Base-by-base conservation (phyloP, 2,888 invertebrate species). In the Caenorhabditis drosophilae region DNA sequence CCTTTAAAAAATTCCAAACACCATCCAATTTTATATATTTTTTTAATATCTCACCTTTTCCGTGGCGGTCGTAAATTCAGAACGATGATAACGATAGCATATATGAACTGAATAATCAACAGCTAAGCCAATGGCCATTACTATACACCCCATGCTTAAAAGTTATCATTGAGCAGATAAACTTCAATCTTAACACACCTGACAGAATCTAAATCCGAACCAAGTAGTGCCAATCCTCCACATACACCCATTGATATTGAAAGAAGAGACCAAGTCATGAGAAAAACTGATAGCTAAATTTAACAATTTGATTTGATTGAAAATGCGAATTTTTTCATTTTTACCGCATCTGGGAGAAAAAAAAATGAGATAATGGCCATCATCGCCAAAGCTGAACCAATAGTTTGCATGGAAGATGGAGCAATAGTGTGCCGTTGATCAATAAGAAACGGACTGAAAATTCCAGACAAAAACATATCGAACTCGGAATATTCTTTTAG, bases 161-260 rank as follows among this genome's bases (percentile, higher is more conserved):
- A n/a, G n/a, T n/a, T n/a, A n/a, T n/a, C n/a, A n/a, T n/a, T n/a
- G n/a, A n/a, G n/a, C n/a, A n/a, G n/a, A n/a, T n/a, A n/a, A n/a
- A n/a, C n/a, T n/a, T n/a, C n/a, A n/a, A n/a, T n/a, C n/a, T n/a
- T n/a, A n/a, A n/a, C n/a, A n/a, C n/a, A n/a, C n/a, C n/a, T 73
- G 36, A 72, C 76, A 27, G 80, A 80, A 59, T 82, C 82, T 42
- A 82, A 59, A 59, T 82, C 82, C 12, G 79, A 78, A 4, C 82
- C 81, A 50, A 79, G 69, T 7, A 80, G 60, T 27, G 77, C 78
- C 26, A 82, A 70, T 42, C 81, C 80, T 58, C 82, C 82, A 53
- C 82, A 83, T 16, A 82, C 81, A 42, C 82, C 82, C 76, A 77
- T 80, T 1, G 82, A 80, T 42, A 81, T 82, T 11, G 82, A 82